Evolutionary conservation across 2,888 invertebrate species (phyloP).

Genomic region (Vesta saturnalis): DNA sequence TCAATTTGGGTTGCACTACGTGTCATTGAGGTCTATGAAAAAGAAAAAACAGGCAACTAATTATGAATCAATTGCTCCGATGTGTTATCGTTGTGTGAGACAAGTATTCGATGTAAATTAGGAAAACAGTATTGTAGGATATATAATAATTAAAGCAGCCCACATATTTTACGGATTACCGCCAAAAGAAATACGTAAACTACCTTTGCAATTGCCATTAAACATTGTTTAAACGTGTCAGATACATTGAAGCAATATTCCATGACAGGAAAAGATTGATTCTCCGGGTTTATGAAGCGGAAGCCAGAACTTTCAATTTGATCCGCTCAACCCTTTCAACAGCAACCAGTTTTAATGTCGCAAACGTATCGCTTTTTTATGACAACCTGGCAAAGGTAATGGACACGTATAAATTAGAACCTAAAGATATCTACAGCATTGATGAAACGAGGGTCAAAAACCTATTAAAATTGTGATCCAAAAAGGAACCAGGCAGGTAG

Average conservation of each 20-base stretch:
- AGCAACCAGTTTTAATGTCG: slow-evolving; percentile 14
- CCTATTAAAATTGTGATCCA: slow-evolving; percentile 50
- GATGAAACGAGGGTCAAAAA: slow-evolving; percentile 56
- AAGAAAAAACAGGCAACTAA: not conserved
- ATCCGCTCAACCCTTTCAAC: no score
- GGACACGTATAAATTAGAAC: slow-evolving; percentile 45
- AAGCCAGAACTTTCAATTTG: no score
- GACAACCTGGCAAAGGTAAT: slow-evolving; percentile 32
- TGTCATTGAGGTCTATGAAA: not conserved
- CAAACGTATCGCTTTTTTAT: slow-evolving; percentile 13
- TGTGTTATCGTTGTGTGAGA: not conserved
- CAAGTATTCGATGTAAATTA: not conserved
- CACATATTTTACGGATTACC: no score
- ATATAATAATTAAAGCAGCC: no score
- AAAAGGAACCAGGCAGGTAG: slow-evolving; percentile 52
- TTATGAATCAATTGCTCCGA: not conserved
- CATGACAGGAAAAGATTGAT: slow-evolving; percentile 7
- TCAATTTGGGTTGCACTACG: not conserved
- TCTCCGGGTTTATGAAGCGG: slow-evolving; percentile 14
- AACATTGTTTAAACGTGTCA: not conserved
- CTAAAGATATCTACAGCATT: slow-evolving; percentile 55
- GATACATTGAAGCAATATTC: not conserved
- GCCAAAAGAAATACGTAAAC: slow-evolving; percentile 7
- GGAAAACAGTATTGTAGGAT: not conserved
- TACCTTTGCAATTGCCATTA: slow-evolving; percentile 5